Conservation (phyloP, 2,113 vertebrate genomes). For the Synodontis membranacea region DNA sequence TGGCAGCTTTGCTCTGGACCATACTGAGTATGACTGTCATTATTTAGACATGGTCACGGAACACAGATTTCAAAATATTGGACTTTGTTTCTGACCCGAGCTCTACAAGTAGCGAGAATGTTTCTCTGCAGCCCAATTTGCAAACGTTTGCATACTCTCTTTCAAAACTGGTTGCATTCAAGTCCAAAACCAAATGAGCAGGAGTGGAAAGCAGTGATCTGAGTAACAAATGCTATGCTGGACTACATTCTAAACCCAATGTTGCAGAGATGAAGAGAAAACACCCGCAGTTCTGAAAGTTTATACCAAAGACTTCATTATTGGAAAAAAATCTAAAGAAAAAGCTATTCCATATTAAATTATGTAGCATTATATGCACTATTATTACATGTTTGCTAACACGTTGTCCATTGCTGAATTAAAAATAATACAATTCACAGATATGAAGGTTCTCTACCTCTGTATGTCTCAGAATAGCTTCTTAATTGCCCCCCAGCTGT, state of each 20-base stretch:
- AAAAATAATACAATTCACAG: background rate
- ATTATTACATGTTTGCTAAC: background rate
- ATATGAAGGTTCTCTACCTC: too few species aligned
- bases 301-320: background rate
- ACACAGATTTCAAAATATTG: background rate
- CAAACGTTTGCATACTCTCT: constrained; percentile 12
- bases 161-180: constrained; percentile 15
- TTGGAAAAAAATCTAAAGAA: background rate
- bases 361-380: background rate
- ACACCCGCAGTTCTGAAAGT: background rate
- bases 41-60: background rate
- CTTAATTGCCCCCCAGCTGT: background rate
- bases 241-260: background rate
- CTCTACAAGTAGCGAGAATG: background rate
- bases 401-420: background rate
- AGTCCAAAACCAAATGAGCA: constrained; percentile 22
- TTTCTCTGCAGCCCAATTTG: constrained; percentile 4
- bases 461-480: too few species aligned
- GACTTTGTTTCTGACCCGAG: background rate
- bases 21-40: background rate
- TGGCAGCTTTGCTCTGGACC: background rate
- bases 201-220: constrained; percentile 13
- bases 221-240: background rate
- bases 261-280: background rate
- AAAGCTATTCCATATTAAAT: background rate